Base-by-base conservation (phyloP, 2,888 invertebrate genomes). In the Scaptomyza polygonia region DNA sequence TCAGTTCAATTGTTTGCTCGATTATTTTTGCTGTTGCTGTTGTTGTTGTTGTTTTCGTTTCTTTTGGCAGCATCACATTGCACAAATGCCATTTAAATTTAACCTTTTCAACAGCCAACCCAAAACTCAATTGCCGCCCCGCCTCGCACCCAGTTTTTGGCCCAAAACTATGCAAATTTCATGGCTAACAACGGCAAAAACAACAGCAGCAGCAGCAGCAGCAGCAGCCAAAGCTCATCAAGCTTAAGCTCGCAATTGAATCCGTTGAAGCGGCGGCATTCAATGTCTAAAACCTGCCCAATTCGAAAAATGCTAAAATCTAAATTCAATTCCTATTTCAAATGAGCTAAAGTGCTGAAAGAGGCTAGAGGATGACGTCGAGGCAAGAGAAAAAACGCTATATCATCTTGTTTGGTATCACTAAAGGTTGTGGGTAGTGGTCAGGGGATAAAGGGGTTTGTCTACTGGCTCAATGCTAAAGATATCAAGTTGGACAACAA, bases 41-140 rank as follows among this genome's bases (percentile, higher is more conserved):
- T 25, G 25, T 25, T 25, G 25, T 25, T 25, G 25, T 25, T 25
- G 25, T 25, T 25, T 61, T 59, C 74, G 58, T 36, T 18, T 42
- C 68, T 84, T 34, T 64, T 64, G 83, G 76, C 79, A 49, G 70
- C 79, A 82, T 65, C 63, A 74, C 72, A 73, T 85, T 87, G 86
- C 83, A 82, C 86, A 87, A 85, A 87, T 82, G 82, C 86, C 82
- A 82, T 82, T 88, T 82, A 75, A 69, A 58, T 82, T 81, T 87
- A 81, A 88, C 88, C 88, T 82, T 82, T 82, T 72, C 57, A 47
- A 53, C 54, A 63, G 25, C n/a, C n/a, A 25, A 25, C 44, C 30
- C 66, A 55, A 55, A 58, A 65, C 62, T 72, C 65, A 70, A 79
- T 72, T 76, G 67, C 67, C 57, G 59, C 57, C 48, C 32, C 53